Evolutionary conservation across 2,888 invertebrate species (phyloP), one percentile per base, ranked within the genome.

Genomic region (Tillus elongatus): DNA sequence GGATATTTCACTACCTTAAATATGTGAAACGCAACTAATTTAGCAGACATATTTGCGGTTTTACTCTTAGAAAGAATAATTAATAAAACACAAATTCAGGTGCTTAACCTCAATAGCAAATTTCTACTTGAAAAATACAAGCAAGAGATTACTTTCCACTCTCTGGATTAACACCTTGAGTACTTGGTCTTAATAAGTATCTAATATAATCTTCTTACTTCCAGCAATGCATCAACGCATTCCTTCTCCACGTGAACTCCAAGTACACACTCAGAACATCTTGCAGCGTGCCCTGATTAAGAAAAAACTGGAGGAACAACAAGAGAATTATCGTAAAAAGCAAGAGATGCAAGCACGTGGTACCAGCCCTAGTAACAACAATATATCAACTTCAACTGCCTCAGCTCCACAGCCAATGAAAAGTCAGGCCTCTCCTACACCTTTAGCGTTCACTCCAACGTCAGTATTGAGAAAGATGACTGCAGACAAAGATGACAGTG

Each of bases 391-490:
- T 24, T 30, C 15, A 42, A 33, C 43, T 42, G 35, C 35, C 46
- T 45, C 47, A 35, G 35, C 46, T 45, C 46, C 49, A 37, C 48
- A 49, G 55, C 63, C 69, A 26, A 64, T 65, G 6, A 72, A 72
- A 51, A 70, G 70, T 46, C 64, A 71, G 8, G 59, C 70, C 36
- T 77, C 78, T 11, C 79, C 78, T 8, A 77, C 79, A 15, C 85
- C 85, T 9, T 74, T 87, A 51, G 83, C 89, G 13, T 92, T 93
- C 67, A 93, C 91, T 1, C 93, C 93, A 40, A 93, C 92, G 15
- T 89, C 92, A 43, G 93, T 93, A 43, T 72, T 93, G 57, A 77
- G 91, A 44, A 92, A 92, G 69, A 90, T 92, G 90, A 91, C 90
- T 3, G 89, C 89, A 2, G 89, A 89, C 53, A 88, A 88, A 60